Evolutionary conservation across 1,140 invertebrate species (phyloP).

Genomic region (Drosophila pectinifera): DNA sequence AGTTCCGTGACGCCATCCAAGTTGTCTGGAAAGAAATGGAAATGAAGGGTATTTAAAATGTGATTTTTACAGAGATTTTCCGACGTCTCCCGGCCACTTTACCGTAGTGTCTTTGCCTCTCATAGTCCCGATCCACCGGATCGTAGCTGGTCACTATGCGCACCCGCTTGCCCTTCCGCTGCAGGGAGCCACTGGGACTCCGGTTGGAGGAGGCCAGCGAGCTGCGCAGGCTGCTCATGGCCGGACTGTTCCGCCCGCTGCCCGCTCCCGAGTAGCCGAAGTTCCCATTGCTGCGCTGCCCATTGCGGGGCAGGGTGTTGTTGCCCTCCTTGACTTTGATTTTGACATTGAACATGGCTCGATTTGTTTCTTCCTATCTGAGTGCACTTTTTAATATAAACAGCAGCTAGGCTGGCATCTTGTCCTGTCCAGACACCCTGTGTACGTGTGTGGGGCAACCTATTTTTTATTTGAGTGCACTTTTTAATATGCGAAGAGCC

Average conservation of each 20-base stretch:
- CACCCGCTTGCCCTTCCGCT: constrained; percentile 77
- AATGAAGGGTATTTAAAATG: background rate
- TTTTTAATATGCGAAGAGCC: constrained; percentile 52
- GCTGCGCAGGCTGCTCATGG: constrained; percentile 75
- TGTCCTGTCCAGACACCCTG: constrained; percentile 32
- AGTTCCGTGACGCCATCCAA: constrained; percentile 87
- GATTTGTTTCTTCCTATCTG: constrained; percentile 52
- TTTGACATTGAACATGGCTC: constrained; percentile 84
- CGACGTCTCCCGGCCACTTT: constrained; percentile 12
- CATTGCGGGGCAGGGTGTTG: constrained; percentile 79
- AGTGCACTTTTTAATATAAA: constrained; percentile 69
- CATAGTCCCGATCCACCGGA: constrained; percentile 62
- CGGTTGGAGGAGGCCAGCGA: constrained; percentile 78
- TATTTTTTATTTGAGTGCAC: constrained; percentile 57
- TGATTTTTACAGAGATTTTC: background rate
- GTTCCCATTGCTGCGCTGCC: constrained; percentile 54
- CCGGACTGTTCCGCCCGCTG: constrained; percentile 77
- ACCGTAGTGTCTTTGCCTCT: constrained; percentile 72
- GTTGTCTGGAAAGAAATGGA: constrained; percentile 76
- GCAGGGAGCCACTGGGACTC: constrained; percentile 71
- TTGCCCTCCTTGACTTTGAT: constrained; percentile 85
- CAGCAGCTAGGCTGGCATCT: constrained; percentile 35
- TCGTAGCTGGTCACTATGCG: constrained; percentile 81
- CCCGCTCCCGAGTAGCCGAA: constrained; percentile 30
- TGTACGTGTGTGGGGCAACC: constrained; percentile 16